phyloP scores from a whole-genome alignment of 2,888 invertebrate species.

The Tetranychus piercei region DNA sequence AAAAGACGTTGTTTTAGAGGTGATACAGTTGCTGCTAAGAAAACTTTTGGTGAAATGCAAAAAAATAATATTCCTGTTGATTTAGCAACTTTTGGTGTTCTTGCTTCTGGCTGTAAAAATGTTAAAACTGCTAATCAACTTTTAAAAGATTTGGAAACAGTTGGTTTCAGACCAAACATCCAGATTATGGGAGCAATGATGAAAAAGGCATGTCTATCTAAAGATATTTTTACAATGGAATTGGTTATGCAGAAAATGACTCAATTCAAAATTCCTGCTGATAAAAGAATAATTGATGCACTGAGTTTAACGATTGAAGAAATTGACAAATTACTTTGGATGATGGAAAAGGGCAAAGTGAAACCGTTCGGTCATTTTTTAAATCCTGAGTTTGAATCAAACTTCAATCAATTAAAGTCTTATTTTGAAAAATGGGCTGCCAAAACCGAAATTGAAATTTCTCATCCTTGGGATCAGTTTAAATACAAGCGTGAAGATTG shows the following conservation, averaged over 20 bases:
- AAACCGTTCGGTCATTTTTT: slow-evolving; percentile 3
- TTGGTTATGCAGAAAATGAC: slow-evolving; percentile 15
- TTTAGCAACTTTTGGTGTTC: slow-evolving; percentile 64
- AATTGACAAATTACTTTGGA: background rate
- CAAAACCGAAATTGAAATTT: slow-evolving; percentile 34
- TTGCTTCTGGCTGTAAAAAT: slow-evolving; percentile 56
- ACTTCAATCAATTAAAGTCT: background rate
- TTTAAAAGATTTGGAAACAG: slow-evolving; percentile 48
- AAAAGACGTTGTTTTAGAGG: slow-evolving; percentile 52
- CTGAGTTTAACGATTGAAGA: slow-evolving; percentile 3
- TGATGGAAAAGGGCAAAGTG: slow-evolving; percentile 6
- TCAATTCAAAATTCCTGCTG: slow-evolving; percentile 6
- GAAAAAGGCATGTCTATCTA: slow-evolving; percentile 11
- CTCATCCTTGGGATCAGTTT: slow-evolving; percentile 43
- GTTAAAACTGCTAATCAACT: slow-evolving; percentile 46
- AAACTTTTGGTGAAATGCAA: slow-evolving; percentile 35
- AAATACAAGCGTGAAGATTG: slow-evolving; percentile 15
- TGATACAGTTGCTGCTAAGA: slow-evolving; percentile 50
- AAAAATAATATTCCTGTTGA: slow-evolving; percentile 41
- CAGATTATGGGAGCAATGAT: slow-evolving; percentile 43
- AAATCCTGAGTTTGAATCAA: background rate
- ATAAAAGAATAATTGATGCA: slow-evolving; percentile 12
- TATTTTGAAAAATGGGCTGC: slow-evolving; percentile 33
- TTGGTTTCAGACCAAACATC: slow-evolving; percentile 45
- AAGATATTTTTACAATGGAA: slow-evolving; percentile 12